phyloP scores from a whole-genome alignment of 2,888 invertebrate species.

The Drosophila multiciliata region DNA sequence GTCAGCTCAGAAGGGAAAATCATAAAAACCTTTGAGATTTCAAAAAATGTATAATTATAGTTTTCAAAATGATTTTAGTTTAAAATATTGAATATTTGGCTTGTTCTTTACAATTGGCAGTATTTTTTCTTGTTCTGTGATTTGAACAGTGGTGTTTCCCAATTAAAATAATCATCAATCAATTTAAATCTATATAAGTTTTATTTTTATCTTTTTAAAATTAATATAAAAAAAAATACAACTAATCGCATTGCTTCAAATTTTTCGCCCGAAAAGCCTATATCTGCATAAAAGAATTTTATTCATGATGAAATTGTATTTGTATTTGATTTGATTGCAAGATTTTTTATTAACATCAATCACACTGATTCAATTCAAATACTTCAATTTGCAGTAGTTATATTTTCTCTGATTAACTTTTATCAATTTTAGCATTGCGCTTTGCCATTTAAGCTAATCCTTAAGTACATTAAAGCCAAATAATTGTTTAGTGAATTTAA shows the following conservation, averaged over 20 bases:
- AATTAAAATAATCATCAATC: background rate
- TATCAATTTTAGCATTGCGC: background rate
- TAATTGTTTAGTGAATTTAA: background rate
- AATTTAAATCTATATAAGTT: background rate
- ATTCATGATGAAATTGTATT: no score
- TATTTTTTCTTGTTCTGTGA: background rate
- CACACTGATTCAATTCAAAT: background rate
- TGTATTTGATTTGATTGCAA: no score
- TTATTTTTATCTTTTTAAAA: background rate
- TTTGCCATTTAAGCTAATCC: background rate
- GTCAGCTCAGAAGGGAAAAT: background rate
- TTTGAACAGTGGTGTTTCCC: background rate
- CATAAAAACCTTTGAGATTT: background rate
- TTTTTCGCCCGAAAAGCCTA: background rate
- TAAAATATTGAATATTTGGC: background rate
- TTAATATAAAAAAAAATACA: background rate
- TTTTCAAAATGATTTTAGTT: background rate
- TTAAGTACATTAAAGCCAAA: slow-evolving; percentile 3
- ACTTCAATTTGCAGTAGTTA: no score
- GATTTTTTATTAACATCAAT: background rate
- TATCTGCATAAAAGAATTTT: background rate
- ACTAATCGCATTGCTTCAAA: background rate
- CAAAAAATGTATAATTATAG: background rate
- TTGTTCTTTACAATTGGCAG: background rate
- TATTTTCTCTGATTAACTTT: background rate